Base-by-base conservation (phyloP, 2,888 invertebrate species). In the Drosophila rubida region DNA sequence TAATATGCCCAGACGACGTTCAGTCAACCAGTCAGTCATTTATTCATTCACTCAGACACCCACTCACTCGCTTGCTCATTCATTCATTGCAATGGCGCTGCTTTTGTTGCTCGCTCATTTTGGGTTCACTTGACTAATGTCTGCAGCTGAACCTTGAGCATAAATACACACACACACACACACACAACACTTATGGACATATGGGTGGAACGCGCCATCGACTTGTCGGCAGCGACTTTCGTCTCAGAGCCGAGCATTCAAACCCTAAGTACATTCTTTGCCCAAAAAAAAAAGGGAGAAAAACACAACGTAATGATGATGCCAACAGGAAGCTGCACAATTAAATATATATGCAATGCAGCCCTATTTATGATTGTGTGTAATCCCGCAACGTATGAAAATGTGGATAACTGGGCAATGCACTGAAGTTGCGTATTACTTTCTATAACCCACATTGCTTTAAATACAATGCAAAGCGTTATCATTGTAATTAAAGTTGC, bases 41-140 rank as follows among this genome's bases (percentile, higher is more conserved):
- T 59, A 69, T 66, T 58, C 64, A 74, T 53, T 62, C 67, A 61
- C 42, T 74, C 61, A 54, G 32, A 13, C 69, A 77, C 32, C 32
- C 75, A 55, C 14, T 2, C 32, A 27, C 51, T 54, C 35, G 63
- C 73, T 57, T 73, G 61, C 57, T 71, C 72, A 55, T 65, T 72
- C 77, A 71, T 65, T 69, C 72, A 66, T 63, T 69, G 63, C 69
- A 59, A 58, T 57, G 69, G 55, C 84, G 69, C 63, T 80, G 78
- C 75, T 87, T 87, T 82, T 87, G 77, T 72, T 71, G 69, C 69
- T 59, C 85, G 82, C 82, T 85, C 82, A 87, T 81, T 82, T 82
- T 73, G 73, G 82, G 75, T 70, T 77, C 72, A 67, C 63, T 77
- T 85, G 85, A 81, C 85, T 69, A 85, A 85, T 81, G 87, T 73